Base-by-base conservation (phyloP, 1,140 invertebrate genomes). In the Rhynchophorus ferrugineus region DNA sequence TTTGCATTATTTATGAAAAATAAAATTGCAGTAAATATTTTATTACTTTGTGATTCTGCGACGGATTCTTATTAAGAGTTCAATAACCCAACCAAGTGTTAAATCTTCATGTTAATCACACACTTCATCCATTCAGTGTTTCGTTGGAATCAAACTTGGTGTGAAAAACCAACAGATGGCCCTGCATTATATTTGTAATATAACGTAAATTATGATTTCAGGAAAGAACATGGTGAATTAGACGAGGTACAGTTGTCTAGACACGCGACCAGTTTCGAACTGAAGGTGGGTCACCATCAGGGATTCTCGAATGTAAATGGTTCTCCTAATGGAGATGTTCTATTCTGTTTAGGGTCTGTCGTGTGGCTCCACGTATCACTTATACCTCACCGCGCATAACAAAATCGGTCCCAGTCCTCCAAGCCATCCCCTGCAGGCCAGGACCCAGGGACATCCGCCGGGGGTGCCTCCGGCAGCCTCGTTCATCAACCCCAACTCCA, bases 351-450 rank as follows among this genome's bases (percentile, higher is more conserved):
- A 82, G 75, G 74, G 78, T 20, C 67, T 88, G 2, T 66, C 78
- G 0, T 88, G 85, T 63, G 85, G 85, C 1, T 86, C 81, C 47
- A 82, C 80, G 18, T 88, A 88, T 62, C 81, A 86, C 53, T 72
- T 87, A 2, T 83, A 81, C 54, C 66, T 88, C 58, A 81, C 76
- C 2, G 80, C 83, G 1, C 79, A 80, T 61, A 88, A 87, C 60
- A 84, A 82, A 69, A 79, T 87, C 13, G 85, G 85, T 13, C 78
- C 74, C 55, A 86, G 84, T 34, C 75, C 80, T 9, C 73, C 85
- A 0, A 86, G 84, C 58, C 76, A 79, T 29, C 77, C 79, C 7
- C 66, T 86, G 8, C 79, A 82, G 34, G 82, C 85, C 2, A 68
- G 81, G 33, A 87, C 85, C 3, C 83, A 85, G 63, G 84, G 83